Evolutionary conservation across 2,113 vertebrate genomes (phyloP).

Genomic region (Muntiacus muntjak): DNA sequence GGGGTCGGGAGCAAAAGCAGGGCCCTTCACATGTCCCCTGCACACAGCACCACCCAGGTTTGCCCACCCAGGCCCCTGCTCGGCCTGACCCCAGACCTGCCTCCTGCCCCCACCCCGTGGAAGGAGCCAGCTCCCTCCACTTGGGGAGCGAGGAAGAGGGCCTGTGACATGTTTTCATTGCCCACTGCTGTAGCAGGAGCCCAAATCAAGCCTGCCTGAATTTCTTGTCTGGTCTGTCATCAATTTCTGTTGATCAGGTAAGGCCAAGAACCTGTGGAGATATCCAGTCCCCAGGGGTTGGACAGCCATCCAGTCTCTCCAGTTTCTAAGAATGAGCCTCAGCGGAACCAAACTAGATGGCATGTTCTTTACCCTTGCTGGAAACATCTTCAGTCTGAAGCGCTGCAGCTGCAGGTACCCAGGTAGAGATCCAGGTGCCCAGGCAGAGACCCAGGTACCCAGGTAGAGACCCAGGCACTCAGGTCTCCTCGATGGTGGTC

Average conservation of each 20-base stretch:
- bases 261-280: not conserved
- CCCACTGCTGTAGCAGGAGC: not conserved
- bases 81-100: not conserved
- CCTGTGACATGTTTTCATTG: not conserved
- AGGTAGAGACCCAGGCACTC: not conserved
- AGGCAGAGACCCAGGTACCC: fast-evolving
- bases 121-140: not conserved
- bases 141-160: not conserved
- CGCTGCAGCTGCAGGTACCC: fast-evolving
- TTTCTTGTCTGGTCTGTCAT: not conserved
- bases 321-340: not conserved
- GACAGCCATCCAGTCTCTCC: not conserved
- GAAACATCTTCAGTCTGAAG: not conserved
- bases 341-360: not conserved
- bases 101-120: not conserved
- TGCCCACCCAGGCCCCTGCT: not conserved
- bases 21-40: fast-evolving
- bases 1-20: not conserved
- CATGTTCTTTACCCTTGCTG: not conserved
- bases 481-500: not conserved
- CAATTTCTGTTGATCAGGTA: not conserved
- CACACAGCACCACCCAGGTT: not conserved
- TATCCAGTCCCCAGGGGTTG: not conserved
- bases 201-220: not conserved
- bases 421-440: fast-evolving